Evolutionary conservation across 2,888 invertebrate species (phyloP).

Genomic region (Caenorhabditis sinica): DNA sequence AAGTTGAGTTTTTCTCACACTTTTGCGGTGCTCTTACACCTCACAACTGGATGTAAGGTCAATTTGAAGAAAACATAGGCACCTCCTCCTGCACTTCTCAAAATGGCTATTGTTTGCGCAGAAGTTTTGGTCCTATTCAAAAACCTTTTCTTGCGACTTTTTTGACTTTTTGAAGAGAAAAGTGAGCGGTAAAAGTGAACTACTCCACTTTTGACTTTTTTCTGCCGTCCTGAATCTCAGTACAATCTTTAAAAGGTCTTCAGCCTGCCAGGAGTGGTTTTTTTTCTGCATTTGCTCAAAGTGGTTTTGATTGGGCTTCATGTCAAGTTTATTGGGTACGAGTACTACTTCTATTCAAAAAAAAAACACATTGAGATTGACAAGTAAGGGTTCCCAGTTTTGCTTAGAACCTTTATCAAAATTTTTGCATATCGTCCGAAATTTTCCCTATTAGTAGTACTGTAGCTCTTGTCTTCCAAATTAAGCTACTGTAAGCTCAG

Average conservation of each 20-base stretch:
- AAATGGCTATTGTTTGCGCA: conserved; percentile 60
- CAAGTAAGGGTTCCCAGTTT: no score
- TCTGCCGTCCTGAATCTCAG: conserved; percentile 25
- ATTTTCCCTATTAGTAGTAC: no score
- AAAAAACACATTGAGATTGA: background rate
- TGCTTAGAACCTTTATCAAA: no score
- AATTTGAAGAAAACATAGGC: conserved; percentile 57
- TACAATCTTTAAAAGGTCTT: conserved; percentile 25
- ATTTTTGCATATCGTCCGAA: no score
- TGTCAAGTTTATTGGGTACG: background rate
- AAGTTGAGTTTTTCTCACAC: conserved; percentile 28
- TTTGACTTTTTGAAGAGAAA: conserved; percentile 36
- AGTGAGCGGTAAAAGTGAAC: conserved; percentile 43
- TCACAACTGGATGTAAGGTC: conserved; percentile 38
- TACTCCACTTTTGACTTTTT: conserved; percentile 32
- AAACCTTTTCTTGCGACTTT: conserved; percentile 36
- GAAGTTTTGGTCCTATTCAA: conserved; percentile 44
- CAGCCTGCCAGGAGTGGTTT: background rate
- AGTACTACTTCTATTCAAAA: background rate
- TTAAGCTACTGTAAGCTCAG: no score
- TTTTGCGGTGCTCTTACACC: conserved; percentile 23
- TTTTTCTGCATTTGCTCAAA: background rate
- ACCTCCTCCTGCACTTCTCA: conserved; percentile 46
- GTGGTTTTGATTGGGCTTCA: background rate
- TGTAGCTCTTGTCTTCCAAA: no score